These are phyloP conservation scores for Drosophila nebulosa DNA, from an alignment of 1,140 invertebrate genomes.

Conservation along the genomic window DNA sequence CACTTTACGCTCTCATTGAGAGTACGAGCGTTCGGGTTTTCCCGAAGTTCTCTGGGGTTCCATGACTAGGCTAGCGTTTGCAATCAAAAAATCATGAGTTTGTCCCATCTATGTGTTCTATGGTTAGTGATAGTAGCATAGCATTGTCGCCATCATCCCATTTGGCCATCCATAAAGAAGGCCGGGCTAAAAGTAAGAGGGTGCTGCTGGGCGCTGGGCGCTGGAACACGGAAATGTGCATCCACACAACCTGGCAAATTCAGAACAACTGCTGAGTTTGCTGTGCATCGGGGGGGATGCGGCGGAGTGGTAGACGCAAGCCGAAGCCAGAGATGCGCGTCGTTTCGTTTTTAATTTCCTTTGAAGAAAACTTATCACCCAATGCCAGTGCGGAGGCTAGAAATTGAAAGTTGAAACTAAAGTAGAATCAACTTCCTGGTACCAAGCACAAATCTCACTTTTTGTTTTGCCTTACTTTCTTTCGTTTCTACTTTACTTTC, in stretches of 20 bases:
- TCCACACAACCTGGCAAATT: background rate
- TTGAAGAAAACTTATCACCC: slow-evolving; percentile 16
- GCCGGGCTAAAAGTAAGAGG: no score
- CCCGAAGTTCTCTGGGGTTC: no score
- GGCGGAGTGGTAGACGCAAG: background rate
- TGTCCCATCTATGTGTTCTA: no score
- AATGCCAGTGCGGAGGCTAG: background rate
- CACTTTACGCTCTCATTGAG: no score
- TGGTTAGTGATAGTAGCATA: no score
- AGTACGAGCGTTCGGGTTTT: no score
- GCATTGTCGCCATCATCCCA: background rate
- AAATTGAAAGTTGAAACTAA: slow-evolving; percentile 1
- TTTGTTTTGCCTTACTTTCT: background rate
- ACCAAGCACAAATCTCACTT: background rate
- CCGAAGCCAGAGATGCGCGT: background rate
- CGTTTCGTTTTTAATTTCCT: slow-evolving; percentile 20
- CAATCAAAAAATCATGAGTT: no score
- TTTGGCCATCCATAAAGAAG: no score
- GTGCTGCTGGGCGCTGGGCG: no score
- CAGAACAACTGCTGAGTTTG: background rate
- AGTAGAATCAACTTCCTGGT: background rate
- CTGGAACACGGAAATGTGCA: background rate
- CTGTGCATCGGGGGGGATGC: no score
- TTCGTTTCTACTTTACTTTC: background rate
- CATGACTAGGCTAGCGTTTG: no score